Evolutionary conservation across 2,888 invertebrate genomes (phyloP).

Genomic region (Eudasyphora cyanicolor): DNA sequence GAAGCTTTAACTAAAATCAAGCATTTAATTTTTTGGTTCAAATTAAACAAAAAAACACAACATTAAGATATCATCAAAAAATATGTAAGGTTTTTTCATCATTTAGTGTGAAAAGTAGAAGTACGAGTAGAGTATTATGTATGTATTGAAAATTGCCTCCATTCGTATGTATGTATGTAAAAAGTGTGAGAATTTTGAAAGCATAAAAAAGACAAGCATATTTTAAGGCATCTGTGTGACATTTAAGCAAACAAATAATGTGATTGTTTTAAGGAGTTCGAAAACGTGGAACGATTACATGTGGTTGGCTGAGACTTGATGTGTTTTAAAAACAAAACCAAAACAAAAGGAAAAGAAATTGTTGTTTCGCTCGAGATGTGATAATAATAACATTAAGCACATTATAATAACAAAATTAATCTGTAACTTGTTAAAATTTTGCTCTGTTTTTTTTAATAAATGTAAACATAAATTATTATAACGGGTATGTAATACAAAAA

Average conservation of each 20-base stretch:
- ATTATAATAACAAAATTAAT: not conserved
- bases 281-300: too few species aligned
- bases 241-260: conserved; percentile 30
- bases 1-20: conserved; percentile 47
- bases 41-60: conserved; percentile 43
- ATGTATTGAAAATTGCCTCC: not conserved
- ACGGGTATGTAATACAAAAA: not conserved
- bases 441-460: not conserved
- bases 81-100: conserved; percentile 23
- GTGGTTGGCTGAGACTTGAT: not conserved
- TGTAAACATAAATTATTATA: not conserved
- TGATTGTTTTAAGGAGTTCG: too few species aligned
- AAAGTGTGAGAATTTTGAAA: conserved; percentile 28
- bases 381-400: not conserved
- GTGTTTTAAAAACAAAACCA: too few species aligned
- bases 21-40: conserved; percentile 42
- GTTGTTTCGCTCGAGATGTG: not conserved
- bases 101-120: conserved; percentile 25
- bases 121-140: not conserved
- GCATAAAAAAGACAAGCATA: conserved; percentile 54
- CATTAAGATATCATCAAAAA: conserved; percentile 41
- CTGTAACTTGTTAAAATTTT: not conserved
- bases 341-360: too few species aligned
- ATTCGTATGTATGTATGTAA: not conserved
- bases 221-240: conserved; percentile 51